Evolutionary conservation across 1,140 invertebrate genomes (phyloP).

Genomic region (Ephestia elutella): DNA sequence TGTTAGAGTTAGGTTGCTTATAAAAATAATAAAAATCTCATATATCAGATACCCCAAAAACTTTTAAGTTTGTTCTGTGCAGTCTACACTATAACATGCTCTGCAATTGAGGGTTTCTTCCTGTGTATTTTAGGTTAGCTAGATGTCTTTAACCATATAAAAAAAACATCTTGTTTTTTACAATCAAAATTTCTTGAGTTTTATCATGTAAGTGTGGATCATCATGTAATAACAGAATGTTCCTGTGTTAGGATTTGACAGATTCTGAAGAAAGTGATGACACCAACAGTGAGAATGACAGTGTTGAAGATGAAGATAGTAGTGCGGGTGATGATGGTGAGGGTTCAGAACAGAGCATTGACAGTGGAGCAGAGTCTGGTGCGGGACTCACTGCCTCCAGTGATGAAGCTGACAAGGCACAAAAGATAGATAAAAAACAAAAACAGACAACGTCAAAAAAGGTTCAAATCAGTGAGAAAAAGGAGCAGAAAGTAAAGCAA

Average conservation of each 20-base stretch:
- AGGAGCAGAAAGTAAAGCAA: conserved; percentile 15
- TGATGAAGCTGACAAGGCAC: conserved; percentile 24
- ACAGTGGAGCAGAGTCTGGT: conserved; percentile 26
- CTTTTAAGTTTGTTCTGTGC: too few species aligned
- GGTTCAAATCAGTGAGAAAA: conserved; percentile 10
- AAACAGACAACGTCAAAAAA: conserved; percentile 5
- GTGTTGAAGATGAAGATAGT: conserved; percentile 17
- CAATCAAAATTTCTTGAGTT: too few species aligned
- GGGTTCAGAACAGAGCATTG: conserved; percentile 25
- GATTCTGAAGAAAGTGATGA: conserved; percentile 44
- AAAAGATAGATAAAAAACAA: conserved; percentile 13
- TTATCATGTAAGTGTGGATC: too few species aligned
- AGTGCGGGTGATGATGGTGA: conserved; percentile 15
- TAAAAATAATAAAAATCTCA: too few species aligned
- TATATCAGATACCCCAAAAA: too few species aligned
- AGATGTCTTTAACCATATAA: too few species aligned
- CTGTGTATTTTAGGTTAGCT: too few species aligned
- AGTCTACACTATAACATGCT: too few species aligned
- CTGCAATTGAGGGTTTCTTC: too few species aligned
- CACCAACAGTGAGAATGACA: conserved; percentile 10
- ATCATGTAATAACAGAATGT: too few species aligned
- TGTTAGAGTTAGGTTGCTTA: too few species aligned
- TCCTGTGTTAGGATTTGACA: conserved; percentile 38
- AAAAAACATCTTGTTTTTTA: too few species aligned
- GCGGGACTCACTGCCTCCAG: conserved; percentile 17